These are phyloP conservation scores for Plagodis pulveraria DNA, from an alignment of 2,888 invertebrate genomes.

Conservation along the genomic window DNA sequence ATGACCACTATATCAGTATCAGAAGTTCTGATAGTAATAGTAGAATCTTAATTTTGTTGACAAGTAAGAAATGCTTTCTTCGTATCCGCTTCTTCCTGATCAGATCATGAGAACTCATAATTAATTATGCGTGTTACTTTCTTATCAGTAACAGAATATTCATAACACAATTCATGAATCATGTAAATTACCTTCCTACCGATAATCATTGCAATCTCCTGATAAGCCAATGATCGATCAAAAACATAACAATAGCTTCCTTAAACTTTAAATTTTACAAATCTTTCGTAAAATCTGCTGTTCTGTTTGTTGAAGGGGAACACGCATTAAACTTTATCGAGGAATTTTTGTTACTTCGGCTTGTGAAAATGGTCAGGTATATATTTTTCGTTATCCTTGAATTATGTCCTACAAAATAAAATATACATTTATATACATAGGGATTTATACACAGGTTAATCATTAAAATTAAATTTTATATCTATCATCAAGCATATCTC, in stretches of 20 bases:
- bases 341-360: too few relatives aligned
- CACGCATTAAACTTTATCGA: too few relatives aligned
- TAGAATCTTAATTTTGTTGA: constrained; percentile 20
- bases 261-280: constrained; percentile 41
- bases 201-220: constrained; percentile 35
- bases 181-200: constrained; percentile 22
- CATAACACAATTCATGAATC: constrained; percentile 16
- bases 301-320: constrained; percentile 30
- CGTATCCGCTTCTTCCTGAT: constrained; percentile 42
- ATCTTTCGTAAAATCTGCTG: constrained; percentile 33
- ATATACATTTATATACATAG: too few relatives aligned
- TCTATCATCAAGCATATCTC: too few relatives aligned
- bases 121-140: constrained; percentile 27
- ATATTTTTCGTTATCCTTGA: too few relatives aligned
- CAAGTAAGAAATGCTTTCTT: constrained; percentile 32
- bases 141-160: constrained; percentile 20
- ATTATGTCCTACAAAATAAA: too few relatives aligned
- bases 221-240: constrained; percentile 36
- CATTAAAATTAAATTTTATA: too few relatives aligned
- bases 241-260: constrained; percentile 40
- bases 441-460: too few relatives aligned
- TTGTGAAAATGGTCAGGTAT: too few relatives aligned
- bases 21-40: constrained; percentile 28
- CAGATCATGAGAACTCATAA: constrained; percentile 31
- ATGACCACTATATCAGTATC: constrained; percentile 44